These are phyloP conservation scores for Spheniscus mendiculus DNA, from an alignment of 2,113 vertebrate species.

Conservation along the genomic window DNA sequence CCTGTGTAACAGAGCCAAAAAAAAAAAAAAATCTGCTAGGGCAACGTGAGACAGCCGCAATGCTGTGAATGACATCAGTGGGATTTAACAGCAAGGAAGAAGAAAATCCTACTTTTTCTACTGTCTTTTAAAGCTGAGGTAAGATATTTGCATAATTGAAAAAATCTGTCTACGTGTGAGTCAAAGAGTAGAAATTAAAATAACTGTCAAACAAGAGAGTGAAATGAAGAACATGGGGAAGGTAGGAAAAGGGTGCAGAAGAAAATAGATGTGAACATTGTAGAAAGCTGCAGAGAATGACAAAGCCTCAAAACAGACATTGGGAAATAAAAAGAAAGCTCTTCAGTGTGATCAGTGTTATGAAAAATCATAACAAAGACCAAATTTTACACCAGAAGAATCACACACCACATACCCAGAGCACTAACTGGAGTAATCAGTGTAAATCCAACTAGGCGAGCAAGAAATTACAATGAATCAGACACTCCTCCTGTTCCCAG, in stretches of 20 bases:
- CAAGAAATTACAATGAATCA: neutral
- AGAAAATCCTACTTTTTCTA: neutral
- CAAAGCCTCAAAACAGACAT: neutral
- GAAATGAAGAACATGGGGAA: neutral
- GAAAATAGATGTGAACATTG: neutral
- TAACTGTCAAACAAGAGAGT: constrained; percentile 9
- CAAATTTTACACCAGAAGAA: neutral
- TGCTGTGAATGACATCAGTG: neutral
- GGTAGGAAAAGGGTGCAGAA: neutral
- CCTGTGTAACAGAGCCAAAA: neutral
- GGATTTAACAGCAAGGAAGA: neutral
- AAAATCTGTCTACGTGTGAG: neutral
- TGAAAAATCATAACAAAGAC: neutral
- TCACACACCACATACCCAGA: neutral
- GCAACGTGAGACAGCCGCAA: neutral
- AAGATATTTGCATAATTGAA: neutral
- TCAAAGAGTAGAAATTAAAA: constrained; percentile 15
- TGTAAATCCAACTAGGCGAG: neutral
- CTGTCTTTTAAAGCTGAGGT: neutral
- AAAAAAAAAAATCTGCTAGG: neutral
- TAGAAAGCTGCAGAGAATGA: constrained; percentile 7
- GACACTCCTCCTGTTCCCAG: neutral
- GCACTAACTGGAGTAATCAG: neutral
- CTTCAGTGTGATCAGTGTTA: neutral
- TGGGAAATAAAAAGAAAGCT: neutral